Percentiles rank a stretch among this genome's conserved stretches.
Evolutionary conservation across 1,140 invertebrate genomes (phyloP).

Genomic region (Zaprionus tsacasi): DNA sequence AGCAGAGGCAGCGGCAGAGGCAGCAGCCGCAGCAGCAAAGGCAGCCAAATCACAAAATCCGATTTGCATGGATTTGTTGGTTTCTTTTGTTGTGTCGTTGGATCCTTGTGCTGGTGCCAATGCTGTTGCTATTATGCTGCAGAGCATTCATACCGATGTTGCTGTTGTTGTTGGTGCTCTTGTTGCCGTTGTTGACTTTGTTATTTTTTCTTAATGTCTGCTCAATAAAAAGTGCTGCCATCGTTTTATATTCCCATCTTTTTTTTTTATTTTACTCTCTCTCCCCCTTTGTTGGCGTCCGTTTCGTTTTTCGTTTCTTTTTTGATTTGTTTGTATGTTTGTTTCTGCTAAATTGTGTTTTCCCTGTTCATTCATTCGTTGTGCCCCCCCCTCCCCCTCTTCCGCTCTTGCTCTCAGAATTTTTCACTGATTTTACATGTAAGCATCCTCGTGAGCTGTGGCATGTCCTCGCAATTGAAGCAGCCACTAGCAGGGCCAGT

Average conservation of each 20-base stretch:
- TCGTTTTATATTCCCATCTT: conserved; percentile 61
- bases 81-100: conserved; percentile 77
- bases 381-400: conserved; percentile 23
- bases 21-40: conserved; percentile 44
- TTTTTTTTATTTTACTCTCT: not conserved
- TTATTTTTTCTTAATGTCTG: conserved; percentile 82
- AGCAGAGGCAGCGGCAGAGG: conserved; percentile 43
- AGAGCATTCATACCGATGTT: conserved; percentile 47
- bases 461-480: conserved; percentile 77
- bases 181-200: conserved; percentile 69
- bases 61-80: conserved; percentile 83
- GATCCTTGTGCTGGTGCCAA: conserved; percentile 72
- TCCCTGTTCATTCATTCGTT: conserved; percentile 81
- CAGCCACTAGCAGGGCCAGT: conserved; percentile 32
- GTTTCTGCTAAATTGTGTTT: conserved; percentile 81
- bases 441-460: conserved; percentile 79
- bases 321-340: conserved; percentile 73
- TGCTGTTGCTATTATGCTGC: conserved; percentile 74
- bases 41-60: conserved; percentile 80
- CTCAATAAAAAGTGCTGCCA: conserved; percentile 75
- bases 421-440: conserved; percentile 81
- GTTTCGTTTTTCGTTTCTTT: conserved; percentile 44
- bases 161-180: conserved; percentile 43
- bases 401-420: conserved; percentile 43
- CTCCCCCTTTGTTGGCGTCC: conserved; percentile 11